These are phyloP conservation scores for Dinocampus coccinellae DNA, from an alignment of 2,888 invertebrate species.

Conservation along the genomic window DNA sequence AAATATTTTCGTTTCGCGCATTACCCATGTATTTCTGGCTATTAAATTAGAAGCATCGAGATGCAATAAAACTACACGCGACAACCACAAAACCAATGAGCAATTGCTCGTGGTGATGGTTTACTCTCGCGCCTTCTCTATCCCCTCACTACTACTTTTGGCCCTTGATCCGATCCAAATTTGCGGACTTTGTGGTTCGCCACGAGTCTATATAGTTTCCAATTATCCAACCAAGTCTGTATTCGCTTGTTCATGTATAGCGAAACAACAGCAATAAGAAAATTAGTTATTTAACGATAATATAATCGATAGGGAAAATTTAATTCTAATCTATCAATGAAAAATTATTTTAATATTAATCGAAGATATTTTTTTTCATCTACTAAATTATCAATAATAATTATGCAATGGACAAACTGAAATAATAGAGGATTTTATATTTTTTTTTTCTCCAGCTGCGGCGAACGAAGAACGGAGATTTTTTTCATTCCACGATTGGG, in stretches of 20 bases:
- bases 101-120: constrained; percentile 4
- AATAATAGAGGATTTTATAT: too few relatives aligned
- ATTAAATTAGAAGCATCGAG: constrained; percentile 10
- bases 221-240: constrained; percentile 3
- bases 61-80: constrained; percentile 15
- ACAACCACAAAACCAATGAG: constrained; percentile 12
- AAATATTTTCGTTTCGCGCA: neutral
- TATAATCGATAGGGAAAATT: neutral
- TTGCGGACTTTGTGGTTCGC: constrained; percentile 28
- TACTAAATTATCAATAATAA: neutral
- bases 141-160: constrained; percentile 17
- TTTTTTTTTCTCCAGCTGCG: constrained; percentile 68
- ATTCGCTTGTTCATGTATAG: neutral
- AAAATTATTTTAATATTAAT: too few relatives aligned
- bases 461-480: constrained; percentile 77
- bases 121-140: neutral
- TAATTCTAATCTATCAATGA: too few relatives aligned
- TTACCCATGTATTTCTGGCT: neutral
- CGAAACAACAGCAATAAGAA: constrained; percentile 15
- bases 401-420: neutral
- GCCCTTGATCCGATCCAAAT: constrained; percentile 30
- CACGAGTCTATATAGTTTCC: constrained; percentile 15
- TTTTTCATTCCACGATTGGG: constrained; percentile 82
- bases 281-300: constrained; percentile 9
- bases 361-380: too few relatives aligned